phyloP scores from a whole-genome alignment of 2,113 vertebrate species.

The Microtus oregoni region DNA sequence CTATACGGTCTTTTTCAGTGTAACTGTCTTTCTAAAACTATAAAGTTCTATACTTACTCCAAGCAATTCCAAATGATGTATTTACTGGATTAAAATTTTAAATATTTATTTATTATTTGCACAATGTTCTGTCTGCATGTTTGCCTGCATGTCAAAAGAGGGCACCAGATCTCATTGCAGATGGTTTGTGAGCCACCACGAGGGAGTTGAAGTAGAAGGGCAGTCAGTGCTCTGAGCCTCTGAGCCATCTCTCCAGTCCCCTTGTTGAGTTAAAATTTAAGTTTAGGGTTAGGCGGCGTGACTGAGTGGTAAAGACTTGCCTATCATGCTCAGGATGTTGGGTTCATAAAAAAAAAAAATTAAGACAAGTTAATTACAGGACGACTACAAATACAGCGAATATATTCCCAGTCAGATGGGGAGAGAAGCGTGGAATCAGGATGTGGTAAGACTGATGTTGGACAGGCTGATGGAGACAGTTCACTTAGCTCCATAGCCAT shows the following conservation, averaged over 20 bases:
- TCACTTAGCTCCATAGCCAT: neutral
- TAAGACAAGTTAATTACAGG: neutral
- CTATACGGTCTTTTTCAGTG: neutral
- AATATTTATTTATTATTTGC: no score
- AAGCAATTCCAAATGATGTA: neutral
- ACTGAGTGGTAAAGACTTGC: neutral
- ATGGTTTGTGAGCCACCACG: no score
- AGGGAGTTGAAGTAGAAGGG: no score
- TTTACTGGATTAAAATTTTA: neutral
- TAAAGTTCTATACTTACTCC: neutral
- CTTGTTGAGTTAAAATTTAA: constrained; percentile 20
- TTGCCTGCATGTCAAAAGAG: no score
- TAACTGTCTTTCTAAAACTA: constrained; percentile 17
- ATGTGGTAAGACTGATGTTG: neutral
- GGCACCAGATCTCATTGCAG: no score
- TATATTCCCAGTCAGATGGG: neutral
- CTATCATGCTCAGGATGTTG: neutral
- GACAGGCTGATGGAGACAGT: neutral
- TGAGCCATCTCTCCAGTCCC: no score
- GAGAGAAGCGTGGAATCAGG: neutral
- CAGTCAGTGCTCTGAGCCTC: no score
- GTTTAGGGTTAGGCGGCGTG: neutral
- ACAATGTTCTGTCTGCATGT: no score
- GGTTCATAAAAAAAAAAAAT: neutral
- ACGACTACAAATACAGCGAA: neutral